Percentiles rank a stretch among this genome's conserved stretches.
Conservation (phyloP, 2,888 invertebrate genomes). For the Lumbricus terrestris region DNA sequence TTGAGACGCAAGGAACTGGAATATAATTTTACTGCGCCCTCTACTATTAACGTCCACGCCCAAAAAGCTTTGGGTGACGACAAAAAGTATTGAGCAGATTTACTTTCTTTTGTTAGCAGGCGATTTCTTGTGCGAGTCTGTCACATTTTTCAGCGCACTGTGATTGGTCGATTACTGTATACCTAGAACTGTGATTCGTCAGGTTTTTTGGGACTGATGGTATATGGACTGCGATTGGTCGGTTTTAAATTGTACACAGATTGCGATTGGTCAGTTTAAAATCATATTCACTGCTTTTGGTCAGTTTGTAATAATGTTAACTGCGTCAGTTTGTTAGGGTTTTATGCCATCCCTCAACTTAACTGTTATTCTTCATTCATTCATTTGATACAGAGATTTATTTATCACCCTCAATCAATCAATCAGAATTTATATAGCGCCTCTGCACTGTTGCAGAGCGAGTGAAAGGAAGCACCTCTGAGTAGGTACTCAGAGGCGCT, state of each 20-base stretch:
- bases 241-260: too few relatives aligned
- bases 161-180: not conserved
- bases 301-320: too few relatives aligned
- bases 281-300: not conserved
- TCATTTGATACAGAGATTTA: too few relatives aligned
- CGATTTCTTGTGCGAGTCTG: not conserved
- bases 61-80: not conserved
- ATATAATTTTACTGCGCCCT: constrained; percentile 50
- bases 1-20: constrained; percentile 47
- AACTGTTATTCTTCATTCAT: too few relatives aligned
- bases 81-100: not conserved
- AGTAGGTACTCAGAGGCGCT: too few relatives aligned
- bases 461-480: too few relatives aligned
- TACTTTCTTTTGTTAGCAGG: not conserved
- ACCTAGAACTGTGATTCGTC: not conserved
- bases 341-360: not conserved
- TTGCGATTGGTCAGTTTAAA: too few relatives aligned
- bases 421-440: too few relatives aligned
- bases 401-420: too few relatives aligned
- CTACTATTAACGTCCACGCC: not conserved
- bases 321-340: not conserved
- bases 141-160: not conserved
- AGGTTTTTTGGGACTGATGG: not conserved
- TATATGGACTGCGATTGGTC: not conserved
- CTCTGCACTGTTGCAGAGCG: too few relatives aligned